A percentile compares a stretch with the other conserved stretches of the same genome.
Evolutionary conservation across 2,113 vertebrate genomes (phyloP).

Genomic region (Gadus chalcogrammus): DNA sequence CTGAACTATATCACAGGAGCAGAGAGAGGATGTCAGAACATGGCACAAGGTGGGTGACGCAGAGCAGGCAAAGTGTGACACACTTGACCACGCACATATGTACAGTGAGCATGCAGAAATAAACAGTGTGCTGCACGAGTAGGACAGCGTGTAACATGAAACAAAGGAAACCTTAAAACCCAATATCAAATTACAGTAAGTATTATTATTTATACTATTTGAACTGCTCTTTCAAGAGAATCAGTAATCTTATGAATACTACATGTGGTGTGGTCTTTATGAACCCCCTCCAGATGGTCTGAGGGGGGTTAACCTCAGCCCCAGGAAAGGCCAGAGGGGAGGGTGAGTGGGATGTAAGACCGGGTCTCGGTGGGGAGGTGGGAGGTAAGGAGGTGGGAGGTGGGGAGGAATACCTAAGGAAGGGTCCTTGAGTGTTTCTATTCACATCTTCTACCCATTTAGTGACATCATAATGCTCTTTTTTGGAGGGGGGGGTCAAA

Average conservation of each 20-base stretch:
- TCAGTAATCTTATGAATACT: background rate
- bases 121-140: conserved; percentile 39
- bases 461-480: conserved; percentile 99
- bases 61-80: conserved; percentile 12
- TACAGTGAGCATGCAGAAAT: conserved; percentile 64
- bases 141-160: conserved; percentile 35
- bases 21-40: conserved; percentile 46
- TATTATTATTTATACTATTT: conserved; percentile 7
- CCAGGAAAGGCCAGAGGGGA: background rate
- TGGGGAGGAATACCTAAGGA: conserved; percentile 87
- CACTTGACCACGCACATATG: conserved; percentile 37
- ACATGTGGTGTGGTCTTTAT: conserved; percentile 24
- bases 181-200: conserved; percentile 9
- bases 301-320: no score
- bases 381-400: no score
- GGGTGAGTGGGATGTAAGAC: conserved; percentile 57
- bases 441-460: conserved; percentile 99
- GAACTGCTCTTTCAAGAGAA: background rate
- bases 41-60: conserved; percentile 28
- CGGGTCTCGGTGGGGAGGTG: conserved; percentile 66
- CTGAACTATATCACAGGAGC: conserved; percentile 23
- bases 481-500: conserved; percentile 99
- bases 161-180: conserved; percentile 36
- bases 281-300: no score
- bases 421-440: conserved; percentile 99